phyloP scores from a whole-genome alignment of 2,888 invertebrate genomes.

The Drosophila mercatorum region DNA sequence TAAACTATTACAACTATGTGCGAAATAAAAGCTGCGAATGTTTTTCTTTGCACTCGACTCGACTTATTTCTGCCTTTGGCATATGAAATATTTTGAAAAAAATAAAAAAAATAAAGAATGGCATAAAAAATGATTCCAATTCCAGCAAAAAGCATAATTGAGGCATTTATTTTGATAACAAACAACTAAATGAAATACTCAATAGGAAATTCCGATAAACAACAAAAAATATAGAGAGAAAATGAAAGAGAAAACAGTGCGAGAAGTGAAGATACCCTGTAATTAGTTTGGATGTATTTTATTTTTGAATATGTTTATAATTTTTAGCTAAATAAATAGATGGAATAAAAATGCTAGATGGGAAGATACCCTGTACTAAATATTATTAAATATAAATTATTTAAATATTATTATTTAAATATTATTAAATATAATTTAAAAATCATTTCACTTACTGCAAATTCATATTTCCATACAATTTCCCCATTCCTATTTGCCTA shows the following conservation, averaged over 20 bases:
- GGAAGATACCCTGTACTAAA: no score
- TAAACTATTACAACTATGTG: conserved; percentile 16
- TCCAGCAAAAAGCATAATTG: conserved; percentile 47
- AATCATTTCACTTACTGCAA: no score
- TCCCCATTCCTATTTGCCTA: background rate
- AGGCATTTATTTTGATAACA: conserved; percentile 63
- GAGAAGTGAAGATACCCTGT: conserved; percentile 18
- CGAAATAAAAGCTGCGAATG: conserved; percentile 27
- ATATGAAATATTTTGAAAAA: conserved; percentile 13
- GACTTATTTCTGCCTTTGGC: conserved; percentile 1
- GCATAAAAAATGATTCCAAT: conserved; percentile 31
- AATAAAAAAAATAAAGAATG: background rate
- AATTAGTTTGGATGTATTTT: background rate
- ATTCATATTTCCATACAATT: background rate
- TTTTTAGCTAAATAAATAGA: no score
- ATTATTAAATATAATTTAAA: no score
- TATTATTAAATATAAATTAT: no score
- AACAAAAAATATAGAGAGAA: background rate
- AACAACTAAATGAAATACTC: conserved; percentile 15
- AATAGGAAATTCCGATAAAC: background rate
- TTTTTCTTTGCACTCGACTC: conserved; percentile 14
- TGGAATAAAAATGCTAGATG: no score
- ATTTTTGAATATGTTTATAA: background rate
- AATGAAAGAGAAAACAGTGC: background rate
- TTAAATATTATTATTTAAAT: no score